Conservation (phyloP, 2,797 vertebrate genomes). For the Tympanoctomys barrerae region DNA sequence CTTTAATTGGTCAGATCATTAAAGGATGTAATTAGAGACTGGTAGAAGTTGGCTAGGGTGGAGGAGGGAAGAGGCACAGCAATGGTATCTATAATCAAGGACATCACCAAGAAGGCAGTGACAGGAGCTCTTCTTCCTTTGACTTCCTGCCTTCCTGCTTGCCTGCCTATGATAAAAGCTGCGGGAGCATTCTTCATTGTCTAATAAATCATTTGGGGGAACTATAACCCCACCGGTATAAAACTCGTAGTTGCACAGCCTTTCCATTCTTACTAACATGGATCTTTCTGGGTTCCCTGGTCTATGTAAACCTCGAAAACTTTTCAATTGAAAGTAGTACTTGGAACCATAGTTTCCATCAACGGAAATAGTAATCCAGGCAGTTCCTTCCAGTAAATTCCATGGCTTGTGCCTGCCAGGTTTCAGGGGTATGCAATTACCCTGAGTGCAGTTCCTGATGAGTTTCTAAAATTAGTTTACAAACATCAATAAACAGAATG, state of each 20-base stretch:
- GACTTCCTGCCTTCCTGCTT: slow-evolving; percentile 81
- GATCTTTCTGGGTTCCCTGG: slow-evolving; percentile 74
- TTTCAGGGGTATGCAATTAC: slow-evolving; percentile 33
- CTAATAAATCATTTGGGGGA: slow-evolving; percentile 80
- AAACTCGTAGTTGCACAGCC: slow-evolving; percentile 76
- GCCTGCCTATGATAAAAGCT: slow-evolving; percentile 81
- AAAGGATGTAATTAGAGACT: slow-evolving; percentile 86
- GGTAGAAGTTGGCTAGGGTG: slow-evolving; percentile 75
- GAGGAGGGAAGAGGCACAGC: slow-evolving; percentile 81
- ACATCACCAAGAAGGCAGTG: slow-evolving; percentile 80
- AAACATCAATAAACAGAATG: slow-evolving; percentile 33
- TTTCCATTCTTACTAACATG: slow-evolving; percentile 77
- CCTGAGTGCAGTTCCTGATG: neutral
- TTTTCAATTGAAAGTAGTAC: slow-evolving; percentile 38
- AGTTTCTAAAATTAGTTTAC: slow-evolving; percentile 53
- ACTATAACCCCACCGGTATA: slow-evolving; percentile 67
- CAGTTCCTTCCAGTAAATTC: neutral
- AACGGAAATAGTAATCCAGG: neutral
- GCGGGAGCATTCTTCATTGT: slow-evolving; percentile 60
- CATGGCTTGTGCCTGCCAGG: neutral
- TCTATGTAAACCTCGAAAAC: slow-evolving; percentile 69
- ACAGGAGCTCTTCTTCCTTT: slow-evolving; percentile 78
- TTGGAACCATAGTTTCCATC: neutral
- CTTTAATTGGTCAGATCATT: slow-evolving; percentile 87
- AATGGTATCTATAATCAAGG: slow-evolving; percentile 84